These are phyloP conservation scores for Momotus momota DNA, from an alignment of 2,797 vertebrate genomes.

Conservation along the genomic window DNA sequence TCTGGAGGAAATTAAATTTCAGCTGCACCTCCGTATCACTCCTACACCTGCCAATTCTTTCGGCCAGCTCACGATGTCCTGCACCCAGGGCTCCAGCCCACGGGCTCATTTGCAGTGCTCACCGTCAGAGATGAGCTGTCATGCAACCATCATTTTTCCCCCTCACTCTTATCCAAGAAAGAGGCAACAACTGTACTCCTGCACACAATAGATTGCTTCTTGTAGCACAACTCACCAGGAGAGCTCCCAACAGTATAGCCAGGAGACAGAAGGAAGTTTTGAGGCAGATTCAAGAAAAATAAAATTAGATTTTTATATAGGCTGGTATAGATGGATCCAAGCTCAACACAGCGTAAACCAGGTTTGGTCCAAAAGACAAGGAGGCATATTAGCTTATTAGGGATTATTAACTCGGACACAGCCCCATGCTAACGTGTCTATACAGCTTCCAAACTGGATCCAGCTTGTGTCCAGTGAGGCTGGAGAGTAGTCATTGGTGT, in stretches of 20 bases:
- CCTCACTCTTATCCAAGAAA: neutral
- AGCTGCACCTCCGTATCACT: constrained; percentile 14
- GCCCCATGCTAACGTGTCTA: neutral
- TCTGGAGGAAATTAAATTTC: constrained; percentile 74
- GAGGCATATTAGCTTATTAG: neutral
- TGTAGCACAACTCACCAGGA: neutral
- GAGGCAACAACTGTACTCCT: neutral
- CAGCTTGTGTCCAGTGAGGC: neutral
- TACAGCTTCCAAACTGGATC: neutral
- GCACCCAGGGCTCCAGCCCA: neutral
- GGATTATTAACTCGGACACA: neutral
- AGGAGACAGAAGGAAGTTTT: neutral
- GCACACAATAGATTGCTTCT: neutral
- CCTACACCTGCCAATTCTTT: constrained; percentile 49
- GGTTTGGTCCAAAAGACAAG: neutral
- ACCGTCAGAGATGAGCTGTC: neutral
- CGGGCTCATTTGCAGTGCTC: neutral
- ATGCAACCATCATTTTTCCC: neutral
- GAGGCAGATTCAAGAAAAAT: neutral
- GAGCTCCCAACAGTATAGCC: neutral
- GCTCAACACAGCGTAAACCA: accelerated
- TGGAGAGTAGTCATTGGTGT: neutral
- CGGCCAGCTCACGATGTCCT: neutral
- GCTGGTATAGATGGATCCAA: neutral
- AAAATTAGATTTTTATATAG: neutral